phyloP scores from a whole-genome alignment of 2,797 vertebrate species.

The Esox masquinongy region DNA sequence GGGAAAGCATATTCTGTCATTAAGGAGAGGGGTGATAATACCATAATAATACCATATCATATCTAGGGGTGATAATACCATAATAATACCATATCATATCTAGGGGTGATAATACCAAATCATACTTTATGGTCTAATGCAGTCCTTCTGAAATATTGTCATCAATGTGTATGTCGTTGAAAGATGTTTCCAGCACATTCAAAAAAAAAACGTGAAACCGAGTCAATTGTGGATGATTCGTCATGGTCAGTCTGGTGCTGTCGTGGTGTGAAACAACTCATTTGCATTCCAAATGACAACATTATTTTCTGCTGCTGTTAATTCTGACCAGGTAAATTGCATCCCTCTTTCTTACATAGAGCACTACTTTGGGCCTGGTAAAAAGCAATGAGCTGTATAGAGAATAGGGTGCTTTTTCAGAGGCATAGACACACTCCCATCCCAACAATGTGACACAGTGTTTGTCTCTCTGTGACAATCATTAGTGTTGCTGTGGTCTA shows the following conservation, averaged over 20 bases:
- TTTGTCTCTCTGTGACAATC: not conserved
- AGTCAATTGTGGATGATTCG: not conserved
- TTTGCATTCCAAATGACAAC: not conserved
- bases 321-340: not conserved
- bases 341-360: not conserved
- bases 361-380: not conserved
- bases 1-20: slow-evolving; percentile 58
- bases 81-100: slow-evolving; percentile 30
- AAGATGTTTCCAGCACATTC: not conserved
- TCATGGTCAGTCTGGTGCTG: not conserved
- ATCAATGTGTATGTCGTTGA: not conserved
- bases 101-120: slow-evolving; percentile 35
- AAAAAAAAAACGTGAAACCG: not conserved
- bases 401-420: not conserved
- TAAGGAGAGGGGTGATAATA: slow-evolving; percentile 44
- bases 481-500: not conserved
- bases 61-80: slow-evolving; percentile 38
- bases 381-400: not conserved
- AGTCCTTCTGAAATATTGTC: not conserved
- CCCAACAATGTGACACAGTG: not conserved
- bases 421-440: not conserved
- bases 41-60: slow-evolving; percentile 28
- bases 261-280: not conserved
- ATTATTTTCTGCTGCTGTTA: not conserved
- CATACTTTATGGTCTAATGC: slow-evolving; percentile 26